Evolutionary conservation across 2,888 invertebrate species (phyloP).

Genomic region (Latrodectus elegans): DNA sequence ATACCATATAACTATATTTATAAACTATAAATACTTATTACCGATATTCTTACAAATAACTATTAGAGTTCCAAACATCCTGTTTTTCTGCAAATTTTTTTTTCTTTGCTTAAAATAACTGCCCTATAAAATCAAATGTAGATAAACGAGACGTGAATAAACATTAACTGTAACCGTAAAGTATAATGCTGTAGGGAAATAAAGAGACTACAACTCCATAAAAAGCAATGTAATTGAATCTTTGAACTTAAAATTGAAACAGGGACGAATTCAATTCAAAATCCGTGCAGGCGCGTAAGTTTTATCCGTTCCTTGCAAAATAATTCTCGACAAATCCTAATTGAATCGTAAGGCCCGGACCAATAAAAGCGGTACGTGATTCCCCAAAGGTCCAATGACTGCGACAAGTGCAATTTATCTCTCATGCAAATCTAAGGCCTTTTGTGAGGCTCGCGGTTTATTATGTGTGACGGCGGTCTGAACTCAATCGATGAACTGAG

Average conservation of each 20-base stretch:
- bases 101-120: too few relatives aligned
- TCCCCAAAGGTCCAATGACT: neutral
- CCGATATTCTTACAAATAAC: too few relatives aligned
- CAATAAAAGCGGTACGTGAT: conserved; percentile 52
- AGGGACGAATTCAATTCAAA: neutral
- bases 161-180: too few relatives aligned
- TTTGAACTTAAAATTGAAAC: neutral
- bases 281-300: neutral
- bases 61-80: too few relatives aligned
- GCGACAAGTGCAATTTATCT: conserved; percentile 36
- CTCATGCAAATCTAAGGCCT: conserved; percentile 27
- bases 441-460: conserved; percentile 23
- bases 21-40: too few relatives aligned
- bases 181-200: too few relatives aligned
- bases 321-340: conserved; percentile 22
- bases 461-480: neutral
- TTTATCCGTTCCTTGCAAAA: neutral
- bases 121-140: too few relatives aligned
- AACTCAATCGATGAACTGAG: conserved; percentile 17
- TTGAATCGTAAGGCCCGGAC: conserved; percentile 38
- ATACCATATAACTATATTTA: too few relatives aligned
- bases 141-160: too few relatives aligned
- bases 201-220: too few relatives aligned
- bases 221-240: too few relatives aligned
- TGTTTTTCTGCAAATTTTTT: too few relatives aligned